phyloP scores from a whole-genome alignment of 2,113 vertebrate genomes.

The Porphyrio hochstetteri region DNA sequence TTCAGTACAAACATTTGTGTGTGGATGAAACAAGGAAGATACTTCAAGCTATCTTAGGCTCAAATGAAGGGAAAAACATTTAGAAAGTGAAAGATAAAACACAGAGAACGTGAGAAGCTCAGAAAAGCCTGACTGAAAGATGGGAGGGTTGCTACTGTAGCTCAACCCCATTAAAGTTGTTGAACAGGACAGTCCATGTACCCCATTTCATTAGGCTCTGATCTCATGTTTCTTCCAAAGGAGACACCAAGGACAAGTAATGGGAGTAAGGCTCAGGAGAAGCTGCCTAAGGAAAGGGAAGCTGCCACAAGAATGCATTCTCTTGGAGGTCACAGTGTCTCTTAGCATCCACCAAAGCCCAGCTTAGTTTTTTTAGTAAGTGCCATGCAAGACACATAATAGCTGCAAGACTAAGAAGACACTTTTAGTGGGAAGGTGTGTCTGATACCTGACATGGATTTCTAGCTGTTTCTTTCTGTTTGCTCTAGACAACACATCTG shows the following conservation, averaged over 20 bases:
- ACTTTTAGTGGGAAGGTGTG: neutral
- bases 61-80: neutral
- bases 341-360: neutral
- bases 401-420: neutral
- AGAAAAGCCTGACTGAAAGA: neutral
- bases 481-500: neutral
- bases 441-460: neutral
- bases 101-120: neutral
- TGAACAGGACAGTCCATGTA: neutral
- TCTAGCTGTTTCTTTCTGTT: neutral
- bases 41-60: neutral
- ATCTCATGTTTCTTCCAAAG: neutral
- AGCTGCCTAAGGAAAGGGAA: neutral
- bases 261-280: neutral
- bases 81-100: neutral
- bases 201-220: neutral
- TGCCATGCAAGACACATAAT: neutral
- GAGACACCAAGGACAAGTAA: neutral
- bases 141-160: neutral
- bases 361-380: neutral
- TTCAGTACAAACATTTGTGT: neutral
- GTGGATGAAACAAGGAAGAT: neutral
- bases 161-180: neutral
- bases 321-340: neutral
- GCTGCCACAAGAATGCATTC: neutral